These are phyloP conservation scores for Bruchidius siliquastri DNA, from an alignment of 2,888 invertebrate genomes.

Conservation along the genomic window DNA sequence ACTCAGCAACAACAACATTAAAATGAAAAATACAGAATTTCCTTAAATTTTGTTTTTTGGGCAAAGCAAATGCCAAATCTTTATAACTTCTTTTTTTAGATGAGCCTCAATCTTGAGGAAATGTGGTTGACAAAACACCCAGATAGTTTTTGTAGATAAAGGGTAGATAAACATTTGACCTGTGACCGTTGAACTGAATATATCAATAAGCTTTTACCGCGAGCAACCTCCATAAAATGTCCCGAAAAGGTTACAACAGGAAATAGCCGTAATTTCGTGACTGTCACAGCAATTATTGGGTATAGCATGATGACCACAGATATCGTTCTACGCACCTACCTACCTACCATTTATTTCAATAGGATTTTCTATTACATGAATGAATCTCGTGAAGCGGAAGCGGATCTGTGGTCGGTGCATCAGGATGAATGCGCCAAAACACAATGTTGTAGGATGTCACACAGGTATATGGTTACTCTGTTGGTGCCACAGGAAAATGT, in stretches of 20 bases:
- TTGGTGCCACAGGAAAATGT: neutral
- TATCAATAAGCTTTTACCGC: neutral
- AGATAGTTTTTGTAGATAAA: no score
- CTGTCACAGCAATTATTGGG: constrained; percentile 7
- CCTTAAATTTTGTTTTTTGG: no score
- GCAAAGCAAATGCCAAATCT: no score
- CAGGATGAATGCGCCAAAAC: constrained; percentile 22
- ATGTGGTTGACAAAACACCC: no score
- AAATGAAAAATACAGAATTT: no score
- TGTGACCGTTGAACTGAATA: no score
- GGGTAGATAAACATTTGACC: no score
- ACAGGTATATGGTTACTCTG: neutral
- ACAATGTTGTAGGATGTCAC: constrained; percentile 11
- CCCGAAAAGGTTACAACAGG: neutral
- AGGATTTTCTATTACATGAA: neutral
- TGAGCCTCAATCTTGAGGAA: no score
- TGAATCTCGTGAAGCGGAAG: constrained; percentile 27
- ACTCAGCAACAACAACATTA: no score
- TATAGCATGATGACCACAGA: neutral
- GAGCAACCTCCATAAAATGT: neutral
- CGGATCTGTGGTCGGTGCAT: constrained; percentile 34
- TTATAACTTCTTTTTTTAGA: no score
- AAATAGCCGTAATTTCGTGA: neutral
- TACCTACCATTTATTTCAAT: neutral
- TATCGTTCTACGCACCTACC: neutral